Evolutionary conservation across 2,797 vertebrate species (phyloP).

Genomic region (Alcedo atthis): DNA sequence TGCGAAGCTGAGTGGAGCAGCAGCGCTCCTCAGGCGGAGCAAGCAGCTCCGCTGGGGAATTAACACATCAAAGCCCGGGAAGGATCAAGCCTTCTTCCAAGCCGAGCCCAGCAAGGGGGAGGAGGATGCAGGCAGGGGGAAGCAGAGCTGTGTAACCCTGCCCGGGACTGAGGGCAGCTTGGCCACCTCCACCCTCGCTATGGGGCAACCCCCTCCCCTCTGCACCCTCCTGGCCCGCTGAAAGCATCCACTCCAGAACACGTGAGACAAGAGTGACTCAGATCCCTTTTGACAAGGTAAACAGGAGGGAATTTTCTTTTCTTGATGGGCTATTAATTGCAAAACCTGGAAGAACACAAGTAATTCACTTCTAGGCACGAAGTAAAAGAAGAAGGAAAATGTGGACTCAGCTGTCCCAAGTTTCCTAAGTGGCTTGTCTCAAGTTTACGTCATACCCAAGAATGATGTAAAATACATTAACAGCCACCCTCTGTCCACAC

Average conservation of each 20-base stretch:
- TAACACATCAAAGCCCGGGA: constrained; percentile 69
- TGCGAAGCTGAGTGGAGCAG: neutral
- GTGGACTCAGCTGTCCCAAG: neutral
- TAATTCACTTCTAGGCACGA: neutral
- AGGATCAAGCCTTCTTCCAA: neutral
- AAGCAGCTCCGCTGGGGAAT: constrained; percentile 21
- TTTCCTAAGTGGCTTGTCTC: neutral
- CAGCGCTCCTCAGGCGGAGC: constrained; percentile 40
- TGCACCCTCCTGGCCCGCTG: rapidly evolving
- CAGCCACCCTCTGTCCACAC: neutral
- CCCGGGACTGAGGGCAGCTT: neutral
- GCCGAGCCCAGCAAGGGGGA: neutral
- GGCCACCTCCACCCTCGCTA: neutral
- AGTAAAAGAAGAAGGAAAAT: neutral
- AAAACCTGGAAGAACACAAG: neutral
- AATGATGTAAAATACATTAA: neutral
- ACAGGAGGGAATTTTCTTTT: neutral
- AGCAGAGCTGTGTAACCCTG: neutral
- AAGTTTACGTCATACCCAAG: neutral
- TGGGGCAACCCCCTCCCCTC: neutral
- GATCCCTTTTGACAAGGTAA: neutral
- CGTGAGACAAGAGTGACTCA: neutral
- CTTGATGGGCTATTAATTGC: neutral
- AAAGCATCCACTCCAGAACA: neutral
- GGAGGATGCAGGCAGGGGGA: neutral